These are phyloP conservation scores for Procambarus clarkii DNA, from an alignment of 1,140 invertebrate genomes.

Conservation along the genomic window DNA sequence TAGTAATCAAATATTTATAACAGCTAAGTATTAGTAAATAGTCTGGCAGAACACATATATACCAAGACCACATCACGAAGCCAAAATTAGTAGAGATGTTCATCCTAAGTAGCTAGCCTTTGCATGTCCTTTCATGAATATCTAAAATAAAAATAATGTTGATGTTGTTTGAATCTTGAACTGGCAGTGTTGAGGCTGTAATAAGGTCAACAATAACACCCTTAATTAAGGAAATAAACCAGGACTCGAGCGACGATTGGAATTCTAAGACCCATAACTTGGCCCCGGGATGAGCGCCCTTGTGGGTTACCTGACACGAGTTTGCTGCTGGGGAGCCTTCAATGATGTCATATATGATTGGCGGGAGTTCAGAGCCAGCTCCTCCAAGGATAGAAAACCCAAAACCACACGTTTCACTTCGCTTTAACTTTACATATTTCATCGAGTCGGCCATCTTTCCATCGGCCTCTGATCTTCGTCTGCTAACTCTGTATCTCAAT, in stretches of 20 bases:
- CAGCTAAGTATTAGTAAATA: too few relatives aligned
- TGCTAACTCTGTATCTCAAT: not conserved
- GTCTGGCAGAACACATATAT: too few relatives aligned
- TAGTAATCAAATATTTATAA: too few relatives aligned
- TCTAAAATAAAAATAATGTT: not conserved
- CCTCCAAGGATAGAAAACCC: slow-evolving; percentile 92
- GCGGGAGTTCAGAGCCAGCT: slow-evolving; percentile 85
- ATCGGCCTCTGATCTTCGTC: slow-evolving; percentile 38
- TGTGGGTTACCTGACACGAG: slow-evolving; percentile 86
- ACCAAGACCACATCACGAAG: too few relatives aligned
- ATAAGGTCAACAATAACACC: not conserved
- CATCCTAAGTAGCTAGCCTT: too few relatives aligned
- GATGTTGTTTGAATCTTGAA: not conserved
- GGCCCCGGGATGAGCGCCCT: not conserved
- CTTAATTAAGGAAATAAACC: not conserved
- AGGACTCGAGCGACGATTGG: not conserved
- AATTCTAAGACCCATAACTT: not conserved
- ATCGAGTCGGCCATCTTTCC: slow-evolving; percentile 66
- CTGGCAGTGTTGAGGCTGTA: not conserved
- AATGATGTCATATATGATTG: slow-evolving; percentile 93
- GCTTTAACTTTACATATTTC: slow-evolving; percentile 72
- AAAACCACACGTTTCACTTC: slow-evolving; percentile 80
- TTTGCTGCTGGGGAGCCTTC: slow-evolving; percentile 93
- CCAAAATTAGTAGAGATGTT: too few relatives aligned
- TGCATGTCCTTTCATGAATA: not conserved